phyloP scores from a whole-genome alignment of 2,797 vertebrate genomes.

The Etheostoma perlongum region DNA sequence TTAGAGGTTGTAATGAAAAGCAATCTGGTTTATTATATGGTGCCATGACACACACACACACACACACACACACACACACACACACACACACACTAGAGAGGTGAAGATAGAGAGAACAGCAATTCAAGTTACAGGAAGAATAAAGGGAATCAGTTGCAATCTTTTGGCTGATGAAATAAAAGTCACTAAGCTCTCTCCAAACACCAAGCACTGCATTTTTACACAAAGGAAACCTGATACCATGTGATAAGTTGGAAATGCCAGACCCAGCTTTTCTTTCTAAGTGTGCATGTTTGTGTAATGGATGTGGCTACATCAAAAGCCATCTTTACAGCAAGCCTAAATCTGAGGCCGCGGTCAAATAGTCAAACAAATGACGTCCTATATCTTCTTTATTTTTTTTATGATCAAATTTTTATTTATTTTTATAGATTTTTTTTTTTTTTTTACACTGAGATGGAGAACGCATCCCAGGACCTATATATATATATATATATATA shows the following conservation, averaged over 20 bases:
- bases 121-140: constrained; percentile 43
- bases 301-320: constrained; percentile 68
- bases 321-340: constrained; percentile 46
- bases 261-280: constrained; percentile 60
- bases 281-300: constrained; percentile 54
- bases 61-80: neutral
- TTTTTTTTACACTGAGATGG: too few species aligned
- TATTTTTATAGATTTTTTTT: too few species aligned
- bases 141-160: constrained; percentile 60
- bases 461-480: too few species aligned
- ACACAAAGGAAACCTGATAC: constrained; percentile 64
- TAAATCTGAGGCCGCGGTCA: constrained; percentile 6
- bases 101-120: constrained; percentile 8
- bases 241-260: constrained; percentile 72
- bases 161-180: constrained; percentile 50
- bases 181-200: constrained; percentile 48
- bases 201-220: constrained; percentile 46
- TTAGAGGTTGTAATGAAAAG: constrained; percentile 27
- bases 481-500: too few species aligned
- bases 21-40: constrained; percentile 20
- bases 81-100: constrained; percentile 9
- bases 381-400: too few species aligned
- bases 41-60: neutral
- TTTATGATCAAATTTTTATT: too few species aligned
- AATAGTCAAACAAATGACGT: too few species aligned